Evolutionary conservation across 2,888 invertebrate species (phyloP), one percentile per base, ranked within the genome.

Genomic region (Tetropium fuscum): DNA sequence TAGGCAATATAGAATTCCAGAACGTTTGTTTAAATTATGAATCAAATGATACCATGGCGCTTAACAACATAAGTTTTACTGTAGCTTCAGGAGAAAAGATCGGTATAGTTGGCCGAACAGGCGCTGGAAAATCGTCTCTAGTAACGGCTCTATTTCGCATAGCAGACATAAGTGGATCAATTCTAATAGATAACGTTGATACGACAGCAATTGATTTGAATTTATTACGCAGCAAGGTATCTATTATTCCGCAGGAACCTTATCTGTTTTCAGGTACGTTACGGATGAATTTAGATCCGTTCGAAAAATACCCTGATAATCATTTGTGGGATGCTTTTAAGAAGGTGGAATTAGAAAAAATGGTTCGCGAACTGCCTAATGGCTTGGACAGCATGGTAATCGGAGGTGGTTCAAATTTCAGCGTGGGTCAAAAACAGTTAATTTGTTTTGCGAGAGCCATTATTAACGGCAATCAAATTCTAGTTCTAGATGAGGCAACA

Each of bases 281-380:
- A 84, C 84, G 96, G 1, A 90, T 90, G 74, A 97, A 97, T 82
- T 85, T 97, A 54, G 96, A 96, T 83, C 96, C 96, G 1, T 95
- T 95, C 78, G 88, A 90, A 63, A 88, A 90, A 72, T 91, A 91
- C 74, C 83, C 87, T 0, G 95, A 96, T 72, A 85, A 86, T 4
- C 86, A 90, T 58, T 81, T 97, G 1, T 96, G 96, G 95, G 84
- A 87, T 58, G 94, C 93, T 0, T 81, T 97, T 15, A 93, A 93
- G 66, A 92, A 95, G 82, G 91, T 92, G 44, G 90, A 92, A 73
- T 74, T 95, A 36, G 94, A 93, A 73, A 87, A 88, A 40, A 85
- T 86, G 0, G 86, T 92, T 22, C 7, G n/a, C 7, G 90, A 84
- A 19, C 73, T 90, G 59, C 84, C 89, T 0, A 88, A 88, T 0